Conservation (phyloP, 2,113 vertebrate genomes). For the Coptodon rendalli region DNA sequence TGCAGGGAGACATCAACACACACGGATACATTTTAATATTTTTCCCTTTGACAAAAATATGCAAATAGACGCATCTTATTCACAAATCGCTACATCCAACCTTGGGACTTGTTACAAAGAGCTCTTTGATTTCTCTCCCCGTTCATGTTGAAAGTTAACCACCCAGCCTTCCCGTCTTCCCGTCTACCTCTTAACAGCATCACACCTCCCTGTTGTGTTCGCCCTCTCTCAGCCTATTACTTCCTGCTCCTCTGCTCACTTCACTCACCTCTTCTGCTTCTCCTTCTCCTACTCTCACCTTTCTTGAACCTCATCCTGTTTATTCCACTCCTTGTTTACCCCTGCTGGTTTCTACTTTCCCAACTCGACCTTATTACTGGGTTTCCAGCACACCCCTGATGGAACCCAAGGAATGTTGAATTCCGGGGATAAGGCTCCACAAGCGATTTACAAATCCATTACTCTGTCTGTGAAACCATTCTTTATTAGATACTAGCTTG, state of each 20-base stretch:
- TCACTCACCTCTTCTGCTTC: neutral
- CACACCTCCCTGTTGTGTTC: neutral
- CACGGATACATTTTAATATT: neutral
- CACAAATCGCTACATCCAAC: constrained; percentile 34
- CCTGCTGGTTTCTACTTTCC: neutral
- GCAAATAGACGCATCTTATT: constrained; percentile 31
- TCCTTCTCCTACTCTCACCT: neutral
- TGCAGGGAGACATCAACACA: constrained; percentile 37
- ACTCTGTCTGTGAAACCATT: neutral
- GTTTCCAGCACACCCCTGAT: neutral
- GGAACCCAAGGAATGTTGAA: neutral
- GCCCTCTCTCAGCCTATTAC: neutral
- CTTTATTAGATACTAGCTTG: neutral
- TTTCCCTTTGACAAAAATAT: constrained; percentile 19
- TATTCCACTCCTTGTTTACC: neutral
- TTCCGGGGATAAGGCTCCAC: neutral
- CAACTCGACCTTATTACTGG: neutral
- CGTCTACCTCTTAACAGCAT: neutral
- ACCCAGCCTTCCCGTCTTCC: neutral
- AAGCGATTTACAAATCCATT: neutral
- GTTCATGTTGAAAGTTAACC: constrained; percentile 16
- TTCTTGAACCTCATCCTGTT: neutral
- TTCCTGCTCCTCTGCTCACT: neutral
- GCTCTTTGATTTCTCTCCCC: constrained; percentile 20
- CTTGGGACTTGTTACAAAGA: constrained; percentile 39